Evolutionary conservation across 2,888 invertebrate species (phyloP), one percentile per base, ranked within the genome.

Genomic region (Drosophila diplacantha): DNA sequence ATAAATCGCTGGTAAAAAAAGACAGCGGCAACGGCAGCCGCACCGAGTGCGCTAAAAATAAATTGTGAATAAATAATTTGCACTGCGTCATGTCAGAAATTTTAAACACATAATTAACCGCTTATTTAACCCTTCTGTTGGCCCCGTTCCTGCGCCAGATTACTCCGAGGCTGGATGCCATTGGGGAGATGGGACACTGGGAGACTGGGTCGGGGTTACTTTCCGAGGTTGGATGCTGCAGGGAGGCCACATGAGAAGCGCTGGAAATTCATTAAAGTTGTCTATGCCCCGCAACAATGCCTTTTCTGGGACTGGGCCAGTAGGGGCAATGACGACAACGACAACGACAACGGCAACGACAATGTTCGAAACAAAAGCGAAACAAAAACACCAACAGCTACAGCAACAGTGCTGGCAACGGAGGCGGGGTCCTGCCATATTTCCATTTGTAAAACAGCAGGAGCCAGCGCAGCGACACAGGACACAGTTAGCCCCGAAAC

Each of bases 21-120:
- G 39, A 37, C 22, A 50, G 35, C 18, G 35, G 22, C 39, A 49
- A 20, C 47, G 16, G 24, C 56, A 57, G 26, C 31, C 50, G 44
- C 46, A 44, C 51, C 54, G 52, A 64, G 50, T 69, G 53, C 58
- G 75, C 73, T 71, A 81, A 75, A 78, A 82, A 82, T 81, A 78
- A 80, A 73, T 74, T 72, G 80, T 75, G 82, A 79, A 80, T 82
- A 82, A 79, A 79, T 82, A 81, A 81, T 79, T 76, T 79, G 75
- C 78, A 76, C 79, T 81, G 75, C 79, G 73, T 73, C 81, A 74
- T 82, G 78, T 78, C 78, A 81, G 72, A 81, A 78, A 78, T 79
- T 82, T 82, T 77, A 82, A 79, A 73, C 81, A 81, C 83, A 83
- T 84, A 85, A 85, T 85, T 85, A 83, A 79, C 80, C 75, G 77